Conservation (phyloP, 2,888 invertebrate genomes). For the Cephus sareptanus region DNA sequence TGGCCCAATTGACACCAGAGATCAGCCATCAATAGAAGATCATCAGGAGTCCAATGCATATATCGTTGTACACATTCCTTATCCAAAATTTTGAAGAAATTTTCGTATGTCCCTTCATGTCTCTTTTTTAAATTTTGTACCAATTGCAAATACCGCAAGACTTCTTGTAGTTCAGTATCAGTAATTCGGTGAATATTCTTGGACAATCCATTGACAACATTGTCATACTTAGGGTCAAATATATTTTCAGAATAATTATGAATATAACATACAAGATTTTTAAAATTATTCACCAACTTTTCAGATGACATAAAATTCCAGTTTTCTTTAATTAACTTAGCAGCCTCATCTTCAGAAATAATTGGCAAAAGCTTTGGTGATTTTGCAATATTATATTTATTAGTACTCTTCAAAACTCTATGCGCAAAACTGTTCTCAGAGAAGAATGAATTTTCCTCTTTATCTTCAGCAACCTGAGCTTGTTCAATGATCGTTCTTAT, state of each 20-base stretch:
- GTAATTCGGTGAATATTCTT: constrained; percentile 66
- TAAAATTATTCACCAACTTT: constrained; percentile 61
- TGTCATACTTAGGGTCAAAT: constrained; percentile 64
- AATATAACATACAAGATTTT: constrained; percentile 61
- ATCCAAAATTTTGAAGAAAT: constrained; percentile 77
- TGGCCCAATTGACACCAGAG: constrained; percentile 74
- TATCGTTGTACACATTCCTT: constrained; percentile 70
- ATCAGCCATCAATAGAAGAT: constrained; percentile 72
- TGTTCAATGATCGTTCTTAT: not conserved
- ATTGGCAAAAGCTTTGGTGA: constrained; percentile 10
- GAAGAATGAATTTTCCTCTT: constrained; percentile 35
- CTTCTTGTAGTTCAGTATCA: constrained; percentile 70
- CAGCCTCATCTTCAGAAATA: constrained; percentile 51
- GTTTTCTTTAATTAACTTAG: constrained; percentile 27
- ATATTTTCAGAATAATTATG: constrained; percentile 61
- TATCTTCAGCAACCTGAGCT: not conserved
- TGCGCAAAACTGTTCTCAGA: constrained; percentile 67
- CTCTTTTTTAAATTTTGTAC: constrained; percentile 70
- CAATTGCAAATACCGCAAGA: constrained; percentile 68
- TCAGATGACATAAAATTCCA: constrained; percentile 45
- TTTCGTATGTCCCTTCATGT: constrained; percentile 71
- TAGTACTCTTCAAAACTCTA: constrained; percentile 57
- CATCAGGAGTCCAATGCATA: constrained; percentile 68
- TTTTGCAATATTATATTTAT: constrained; percentile 13
- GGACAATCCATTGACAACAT: constrained; percentile 62